phyloP scores from a whole-genome alignment of 2,113 vertebrate genomes.

The Microcebus tavaratra region DNA sequence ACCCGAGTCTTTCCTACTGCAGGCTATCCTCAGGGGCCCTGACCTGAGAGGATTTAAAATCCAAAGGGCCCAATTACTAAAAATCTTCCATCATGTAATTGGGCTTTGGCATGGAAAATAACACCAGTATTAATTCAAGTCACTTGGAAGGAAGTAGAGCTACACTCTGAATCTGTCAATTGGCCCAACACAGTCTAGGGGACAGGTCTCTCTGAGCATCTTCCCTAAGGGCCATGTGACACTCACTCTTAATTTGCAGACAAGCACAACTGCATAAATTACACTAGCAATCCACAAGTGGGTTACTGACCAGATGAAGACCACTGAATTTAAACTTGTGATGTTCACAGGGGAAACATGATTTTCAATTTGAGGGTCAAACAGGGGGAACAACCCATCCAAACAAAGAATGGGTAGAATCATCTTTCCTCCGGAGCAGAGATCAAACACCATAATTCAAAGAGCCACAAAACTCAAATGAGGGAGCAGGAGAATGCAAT shows the following conservation, averaged over 20 bases:
- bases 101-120: constrained; percentile 63
- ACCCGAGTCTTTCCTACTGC: constrained; percentile 15
- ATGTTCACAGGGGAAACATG: constrained; percentile 49
- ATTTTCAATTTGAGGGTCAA: constrained; percentile 52
- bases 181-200: neutral
- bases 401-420: neutral
- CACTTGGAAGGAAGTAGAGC: constrained; percentile 41
- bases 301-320: constrained; percentile 45
- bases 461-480: neutral
- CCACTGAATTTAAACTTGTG: constrained; percentile 27
- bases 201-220: neutral
- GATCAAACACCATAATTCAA: constrained; percentile 31
- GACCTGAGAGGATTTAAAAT: constrained; percentile 73
- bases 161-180: neutral
- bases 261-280: constrained; percentile 57
- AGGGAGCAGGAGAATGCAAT: neutral
- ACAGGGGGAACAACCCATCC: constrained; percentile 30
- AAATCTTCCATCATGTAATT: constrained; percentile 62
- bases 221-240: neutral
- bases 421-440: neutral
- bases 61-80: constrained; percentile 72
- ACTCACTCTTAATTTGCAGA: constrained; percentile 41
- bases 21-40: constrained; percentile 55
- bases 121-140: constrained; percentile 45
- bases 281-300: neutral